Evolutionary conservation across 2,888 invertebrate species (phyloP).

Genomic region (Bellardia bayeri): DNA sequence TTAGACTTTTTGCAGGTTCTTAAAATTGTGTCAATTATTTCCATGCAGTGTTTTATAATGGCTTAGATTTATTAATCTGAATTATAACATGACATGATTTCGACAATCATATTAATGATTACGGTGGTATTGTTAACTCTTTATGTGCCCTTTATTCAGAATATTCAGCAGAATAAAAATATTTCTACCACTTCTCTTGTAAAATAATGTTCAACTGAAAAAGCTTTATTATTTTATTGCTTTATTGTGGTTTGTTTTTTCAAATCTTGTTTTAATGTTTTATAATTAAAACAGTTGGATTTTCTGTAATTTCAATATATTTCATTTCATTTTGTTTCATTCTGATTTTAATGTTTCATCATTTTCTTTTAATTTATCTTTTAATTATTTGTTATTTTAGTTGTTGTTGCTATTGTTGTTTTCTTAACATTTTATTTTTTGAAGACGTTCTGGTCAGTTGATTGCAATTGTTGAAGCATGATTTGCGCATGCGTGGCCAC

Average conservation of each 20-base stretch:
- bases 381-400: conserved; percentile 1
- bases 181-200: background rate
- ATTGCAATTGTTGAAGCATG: conserved; percentile 68
- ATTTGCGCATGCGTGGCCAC: conserved; percentile 72
- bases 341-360: conserved; percentile 56
- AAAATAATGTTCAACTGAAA: background rate
- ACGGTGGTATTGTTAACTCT: no score
- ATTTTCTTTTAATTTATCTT: conserved; percentile 30
- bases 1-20: no score
- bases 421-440: conserved; percentile 43
- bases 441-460: conserved; percentile 70
- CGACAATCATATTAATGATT: no score
- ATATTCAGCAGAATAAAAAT: background rate
- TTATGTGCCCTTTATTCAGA: no score
- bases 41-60: no score
- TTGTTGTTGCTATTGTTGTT: conserved; percentile 29
- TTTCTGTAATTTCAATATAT: conserved; percentile 27
- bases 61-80: no score
- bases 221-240: background rate
- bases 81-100: no score
- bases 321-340: conserved; percentile 41
- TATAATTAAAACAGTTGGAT: background rate
- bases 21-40: no score
- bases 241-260: conserved; percentile 1
- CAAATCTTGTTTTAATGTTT: background rate